A percentile compares a stretch with the other conserved stretches of the same genome.
phyloP scores from a whole-genome alignment of 2,113 vertebrate species.

The Gymnocephalus cernua region DNA sequence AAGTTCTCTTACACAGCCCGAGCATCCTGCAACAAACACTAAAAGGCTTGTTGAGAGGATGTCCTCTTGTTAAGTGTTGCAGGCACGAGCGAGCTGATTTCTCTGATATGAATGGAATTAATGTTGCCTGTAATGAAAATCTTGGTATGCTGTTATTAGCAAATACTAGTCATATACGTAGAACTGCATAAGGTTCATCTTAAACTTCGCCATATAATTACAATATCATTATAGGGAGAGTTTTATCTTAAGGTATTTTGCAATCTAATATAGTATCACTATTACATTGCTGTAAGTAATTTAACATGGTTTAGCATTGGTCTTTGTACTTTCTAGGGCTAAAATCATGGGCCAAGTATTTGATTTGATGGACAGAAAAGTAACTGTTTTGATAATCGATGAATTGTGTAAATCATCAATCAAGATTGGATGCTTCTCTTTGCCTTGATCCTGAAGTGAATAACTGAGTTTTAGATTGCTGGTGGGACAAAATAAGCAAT shows the following conservation, averaged over 20 bases:
- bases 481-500: background rate
- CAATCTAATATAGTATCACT: background rate
- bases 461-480: background rate
- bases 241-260: background rate
- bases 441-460: background rate
- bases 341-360: background rate
- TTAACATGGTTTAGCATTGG: background rate
- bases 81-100: background rate
- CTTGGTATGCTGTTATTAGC: background rate
- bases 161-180: background rate
- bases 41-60: constrained; percentile 1
- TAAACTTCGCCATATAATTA: background rate
- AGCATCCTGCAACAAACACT: constrained; percentile 44
- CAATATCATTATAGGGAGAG: background rate
- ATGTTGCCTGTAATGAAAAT: background rate
- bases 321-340: background rate
- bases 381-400: background rate
- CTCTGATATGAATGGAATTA: background rate
- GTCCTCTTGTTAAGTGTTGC: constrained; percentile 19
- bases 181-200: background rate
- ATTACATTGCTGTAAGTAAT: background rate
- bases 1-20: constrained; percentile 75
- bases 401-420: background rate
- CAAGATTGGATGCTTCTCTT: background rate
- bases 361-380: background rate